Base-by-base conservation (phyloP, 2,113 vertebrate species). In the Procavia capensis region DNA sequence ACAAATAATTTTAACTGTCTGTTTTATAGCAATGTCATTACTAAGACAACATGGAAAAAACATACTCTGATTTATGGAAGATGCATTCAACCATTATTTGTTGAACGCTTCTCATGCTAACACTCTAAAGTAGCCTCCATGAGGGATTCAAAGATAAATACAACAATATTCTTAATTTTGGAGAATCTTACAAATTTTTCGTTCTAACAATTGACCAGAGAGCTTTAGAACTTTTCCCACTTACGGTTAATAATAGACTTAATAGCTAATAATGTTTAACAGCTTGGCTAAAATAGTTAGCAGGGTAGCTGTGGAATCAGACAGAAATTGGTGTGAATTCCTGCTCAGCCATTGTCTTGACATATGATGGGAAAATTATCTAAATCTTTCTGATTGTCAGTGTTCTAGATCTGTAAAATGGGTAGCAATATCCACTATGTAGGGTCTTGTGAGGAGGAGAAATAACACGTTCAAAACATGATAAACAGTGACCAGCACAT, bases 11-110 rank as follows among this genome's bases (percentile, higher is more conserved):
- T 76, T 57, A 75, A 81, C 27, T 66, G 3, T 81, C 1, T 63
- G 34, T 80, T 54, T 91, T 63, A 89, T 4, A 76, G 36, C 25
- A 81, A 43, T 87, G 43, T 75, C 5, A 92, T 94, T 86, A 83
- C 31, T n/a, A 66, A 78, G 88, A 36, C 22, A 83, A 90, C 11
- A 10, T 80, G 57, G 63, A 86, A 59, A 17, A 85, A 95, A 92
- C 54, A 66, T 22, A 74, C 59, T 90, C 70, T 13, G 47, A 76
- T 85, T 61, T 41, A 92, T 61, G 5, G 3, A 64, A 36, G 2
- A 70, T 63, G 20, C 74, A 75, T 66, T 80, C 63, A 75, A 75
- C 78, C 13, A 85, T 54, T 84, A 80, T 88, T 93, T 61, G 9
- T 88, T 89, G 72, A 88, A 27, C 24, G 85, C 29, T n/a, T 66